phyloP scores from a whole-genome alignment of 1,140 invertebrate genomes.

The Neodiprion lecontei region DNA sequence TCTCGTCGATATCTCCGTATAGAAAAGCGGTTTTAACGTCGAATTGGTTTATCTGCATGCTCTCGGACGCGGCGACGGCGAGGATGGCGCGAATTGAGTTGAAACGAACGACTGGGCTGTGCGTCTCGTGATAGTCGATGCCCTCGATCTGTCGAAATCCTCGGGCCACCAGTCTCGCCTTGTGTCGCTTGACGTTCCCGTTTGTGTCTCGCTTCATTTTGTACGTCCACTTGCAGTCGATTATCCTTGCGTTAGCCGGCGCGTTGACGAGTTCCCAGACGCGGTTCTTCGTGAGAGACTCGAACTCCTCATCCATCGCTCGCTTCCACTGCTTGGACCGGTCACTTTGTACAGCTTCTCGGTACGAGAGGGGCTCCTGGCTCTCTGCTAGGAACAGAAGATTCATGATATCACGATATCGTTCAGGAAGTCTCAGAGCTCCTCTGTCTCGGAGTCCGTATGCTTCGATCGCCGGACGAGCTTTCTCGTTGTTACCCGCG shows the following conservation, averaged over 20 bases:
- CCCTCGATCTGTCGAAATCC: constrained; percentile 50
- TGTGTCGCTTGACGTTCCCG: constrained; percentile 24
- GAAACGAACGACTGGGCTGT: constrained; percentile 34
- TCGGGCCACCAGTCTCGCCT: constrained; percentile 49
- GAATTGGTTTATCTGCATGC: constrained; percentile 38
- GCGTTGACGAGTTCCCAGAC: constrained; percentile 18
- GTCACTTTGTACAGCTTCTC: constrained; percentile 18
- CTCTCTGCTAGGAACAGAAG: constrained; percentile 10
- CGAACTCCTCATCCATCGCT: constrained; percentile 27
- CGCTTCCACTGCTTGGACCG: constrained; percentile 13
- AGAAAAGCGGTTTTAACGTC: constrained; percentile 47
- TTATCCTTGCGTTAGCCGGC: not conserved
- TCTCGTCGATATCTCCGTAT: constrained; percentile 38
- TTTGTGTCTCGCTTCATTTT: constrained; percentile 21
- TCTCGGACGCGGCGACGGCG: constrained; percentile 30
- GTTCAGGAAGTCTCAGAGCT: not conserved
- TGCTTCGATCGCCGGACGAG: not conserved
- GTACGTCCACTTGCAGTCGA: constrained; percentile 27
- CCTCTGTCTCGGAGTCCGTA: constrained; percentile 9
- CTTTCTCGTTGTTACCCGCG: not conserved
- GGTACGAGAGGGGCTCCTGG: constrained; percentile 16
- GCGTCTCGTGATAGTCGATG: constrained; percentile 52
- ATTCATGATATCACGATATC: not conserved
- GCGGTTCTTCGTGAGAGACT: constrained; percentile 18
- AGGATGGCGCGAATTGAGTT: constrained; percentile 32